A percentile compares a stretch with the other conserved stretches of the same genome.
phyloP scores from a whole-genome alignment of 2,113 vertebrate genomes.

The Orthochromis indermauri region DNA sequence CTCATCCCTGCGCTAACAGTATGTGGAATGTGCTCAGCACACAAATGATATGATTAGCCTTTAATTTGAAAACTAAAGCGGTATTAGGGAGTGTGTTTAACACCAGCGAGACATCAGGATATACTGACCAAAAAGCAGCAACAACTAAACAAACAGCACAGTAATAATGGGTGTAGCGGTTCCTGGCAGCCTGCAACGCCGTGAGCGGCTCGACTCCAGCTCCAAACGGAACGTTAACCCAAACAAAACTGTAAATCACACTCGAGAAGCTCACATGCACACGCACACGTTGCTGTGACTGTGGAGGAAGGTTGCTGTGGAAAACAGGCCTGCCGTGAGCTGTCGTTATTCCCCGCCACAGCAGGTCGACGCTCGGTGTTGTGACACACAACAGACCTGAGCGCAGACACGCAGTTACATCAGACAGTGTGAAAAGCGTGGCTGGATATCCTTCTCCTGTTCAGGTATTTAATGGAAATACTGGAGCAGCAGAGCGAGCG shows the following conservation, averaged over 20 bases:
- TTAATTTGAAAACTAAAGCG: background rate
- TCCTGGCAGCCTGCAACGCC: background rate
- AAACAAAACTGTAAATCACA: constrained; percentile 17
- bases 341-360: background rate
- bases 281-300: background rate
- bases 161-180: background rate
- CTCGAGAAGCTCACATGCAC: background rate
- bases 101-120: background rate
- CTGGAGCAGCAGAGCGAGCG: background rate
- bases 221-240: background rate
- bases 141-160: background rate
- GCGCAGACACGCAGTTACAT: background rate
- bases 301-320: background rate
- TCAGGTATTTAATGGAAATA: background rate
- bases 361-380: background rate
- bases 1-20: background rate
- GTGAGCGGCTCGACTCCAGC: background rate
- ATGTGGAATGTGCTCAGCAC: background rate
- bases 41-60: background rate
- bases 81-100: background rate
- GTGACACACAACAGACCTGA: background rate
- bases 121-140: background rate
- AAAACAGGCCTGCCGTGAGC: background rate
- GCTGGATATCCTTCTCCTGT: background rate
- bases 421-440: background rate